Evolutionary conservation across 1,140 invertebrate genomes (phyloP), one percentile per base, ranked within the genome.

Genomic region (Mactra quadrangularis): DNA sequence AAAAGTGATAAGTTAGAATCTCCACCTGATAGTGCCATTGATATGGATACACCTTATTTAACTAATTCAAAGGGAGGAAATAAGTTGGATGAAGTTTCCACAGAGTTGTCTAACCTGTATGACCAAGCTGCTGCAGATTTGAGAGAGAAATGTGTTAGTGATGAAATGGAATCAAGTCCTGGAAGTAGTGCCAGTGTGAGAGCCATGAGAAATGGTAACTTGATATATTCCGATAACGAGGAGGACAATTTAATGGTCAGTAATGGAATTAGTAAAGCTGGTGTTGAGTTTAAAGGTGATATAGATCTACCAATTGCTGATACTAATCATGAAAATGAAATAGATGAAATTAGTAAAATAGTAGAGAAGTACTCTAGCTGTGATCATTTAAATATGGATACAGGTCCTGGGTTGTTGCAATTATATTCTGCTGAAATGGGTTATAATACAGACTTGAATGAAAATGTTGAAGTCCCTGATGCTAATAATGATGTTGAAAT

Each of bases 111-210:
- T 62, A 9, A 19, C 25, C 35, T 68, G 64, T 47, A 68, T 68
- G 64, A 41, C 3, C 2, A 68, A 31, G n/a, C 47, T 22, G 47
- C 64, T 68, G 41, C n/a, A 47, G 31, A 38, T 15, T n/a, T 41
- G 3, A 33, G 60, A 3, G 74, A 62, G 50, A 76, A 35, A 31
- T 15, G 29, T 45, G 31, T 29, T 71, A 41, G 45, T 62, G 59
- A 27, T 47, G 52, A 71, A 29, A 55, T 60, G 11, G 72, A 75
- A 45, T 75, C 72, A 35, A 75, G 72, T 75, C 72, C 72, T 9
- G 74, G 74, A 33, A 76, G 74, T 47, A 76, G 74, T 76, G 74
- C 74, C 17, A 76, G 74, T 76, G 45, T 45, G 25, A 33, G 35
- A 45, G 41, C 19, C 62, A 25, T 29, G 38, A 50, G 35, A 33